Conservation (phyloP, 2,113 vertebrate species). For the Pitta sordida region DNA sequence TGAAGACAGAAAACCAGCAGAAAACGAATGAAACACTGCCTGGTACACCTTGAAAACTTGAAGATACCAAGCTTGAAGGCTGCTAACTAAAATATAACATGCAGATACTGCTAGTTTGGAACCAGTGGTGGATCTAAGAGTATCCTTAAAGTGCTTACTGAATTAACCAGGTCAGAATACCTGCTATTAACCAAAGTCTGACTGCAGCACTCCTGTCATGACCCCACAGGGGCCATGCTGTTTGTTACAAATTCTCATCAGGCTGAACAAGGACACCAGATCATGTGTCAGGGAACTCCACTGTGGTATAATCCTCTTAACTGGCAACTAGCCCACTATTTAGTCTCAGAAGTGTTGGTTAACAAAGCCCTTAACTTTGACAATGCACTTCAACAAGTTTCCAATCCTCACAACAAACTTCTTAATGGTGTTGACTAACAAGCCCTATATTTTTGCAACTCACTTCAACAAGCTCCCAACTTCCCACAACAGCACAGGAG, state of each 20-base stretch:
- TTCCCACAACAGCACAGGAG: not conserved
- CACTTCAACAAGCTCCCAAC: not conserved
- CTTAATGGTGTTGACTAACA: not conserved
- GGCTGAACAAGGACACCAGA: not conserved
- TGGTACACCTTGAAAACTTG: not conserved
- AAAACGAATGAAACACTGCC: not conserved
- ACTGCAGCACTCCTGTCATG: not conserved
- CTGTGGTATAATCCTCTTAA: not conserved
- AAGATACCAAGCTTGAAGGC: not conserved
- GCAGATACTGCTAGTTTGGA: not conserved
- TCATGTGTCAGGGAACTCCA: not conserved
- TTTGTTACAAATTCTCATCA: not conserved
- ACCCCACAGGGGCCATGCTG: accelerated
- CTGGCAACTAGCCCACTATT: not conserved
- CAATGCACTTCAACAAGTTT: not conserved
- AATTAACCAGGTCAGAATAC: not conserved
- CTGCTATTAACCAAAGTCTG: not conserved
- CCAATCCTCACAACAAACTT: not conserved
- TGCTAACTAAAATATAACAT: not conserved
- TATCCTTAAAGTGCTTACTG: not conserved
- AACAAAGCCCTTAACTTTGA: not conserved
- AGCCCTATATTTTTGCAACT: not conserved
- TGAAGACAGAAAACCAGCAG: not conserved
- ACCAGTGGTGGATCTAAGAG: not conserved
- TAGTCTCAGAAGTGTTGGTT: not conserved